These are phyloP conservation scores for Hozukius guyotensis DNA, from an alignment of 2,797 vertebrate genomes.

Conservation along the genomic window DNA sequence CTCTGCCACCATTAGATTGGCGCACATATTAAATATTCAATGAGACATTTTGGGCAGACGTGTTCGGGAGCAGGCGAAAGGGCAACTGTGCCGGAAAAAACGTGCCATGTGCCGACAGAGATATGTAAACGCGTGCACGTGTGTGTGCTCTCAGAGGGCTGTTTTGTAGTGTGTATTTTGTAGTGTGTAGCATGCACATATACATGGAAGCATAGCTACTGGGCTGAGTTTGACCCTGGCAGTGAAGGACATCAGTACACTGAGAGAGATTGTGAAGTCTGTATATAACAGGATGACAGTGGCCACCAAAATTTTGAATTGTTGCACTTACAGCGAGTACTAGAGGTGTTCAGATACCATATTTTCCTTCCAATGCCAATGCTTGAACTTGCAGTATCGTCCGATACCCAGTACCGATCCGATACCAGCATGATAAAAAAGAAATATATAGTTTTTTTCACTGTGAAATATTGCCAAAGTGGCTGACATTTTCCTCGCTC, in stretches of 20 bases:
- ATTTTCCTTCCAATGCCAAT: no score
- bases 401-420: no score
- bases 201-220: background rate
- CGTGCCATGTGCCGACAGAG: conserved; percentile 40
- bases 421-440: no score
- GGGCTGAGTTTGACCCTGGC: background rate
- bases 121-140: conserved; percentile 13
- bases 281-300: background rate
- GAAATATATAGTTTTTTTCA: no score
- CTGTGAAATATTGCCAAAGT: no score
- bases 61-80: conserved; percentile 59
- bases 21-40: conserved; percentile 73
- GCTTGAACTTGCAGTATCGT: no score
- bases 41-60: conserved; percentile 72
- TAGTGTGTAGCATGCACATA: background rate
- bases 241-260: background rate
- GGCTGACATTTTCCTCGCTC: no score
- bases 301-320: background rate
- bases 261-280: background rate
- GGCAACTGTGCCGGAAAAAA: conserved; percentile 52
- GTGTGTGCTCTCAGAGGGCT: background rate
- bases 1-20: conserved; percentile 61
- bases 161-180: background rate
- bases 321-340: no score
- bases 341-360: no score